A percentile compares a stretch with the other conserved stretches of the same genome.
These are phyloP conservation scores for Falco concolor DNA, from an alignment of 2,797 vertebrate species.

Conservation along the genomic window DNA sequence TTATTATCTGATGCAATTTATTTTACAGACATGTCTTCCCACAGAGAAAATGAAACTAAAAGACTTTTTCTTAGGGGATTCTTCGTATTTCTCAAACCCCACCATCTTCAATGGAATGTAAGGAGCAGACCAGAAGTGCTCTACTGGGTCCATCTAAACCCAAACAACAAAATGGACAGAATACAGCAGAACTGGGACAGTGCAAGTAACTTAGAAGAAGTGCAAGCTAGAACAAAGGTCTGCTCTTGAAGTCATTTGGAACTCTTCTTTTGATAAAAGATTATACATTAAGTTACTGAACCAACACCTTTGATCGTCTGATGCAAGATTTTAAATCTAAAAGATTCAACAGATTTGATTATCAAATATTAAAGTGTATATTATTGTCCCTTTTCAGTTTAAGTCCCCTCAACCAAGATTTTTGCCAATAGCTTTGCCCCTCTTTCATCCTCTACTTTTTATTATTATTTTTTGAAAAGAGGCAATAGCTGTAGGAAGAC, in stretches of 20 bases:
- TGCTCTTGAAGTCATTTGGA: background rate
- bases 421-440: background rate
- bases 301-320: background rate
- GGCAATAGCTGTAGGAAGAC: background rate
- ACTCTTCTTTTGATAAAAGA: background rate
- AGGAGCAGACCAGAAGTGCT: background rate
- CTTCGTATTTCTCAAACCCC: background rate
- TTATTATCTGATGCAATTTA: background rate
- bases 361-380: background rate
- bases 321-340: background rate
- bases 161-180: background rate
- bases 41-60: background rate
- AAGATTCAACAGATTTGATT: background rate
- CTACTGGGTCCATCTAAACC: background rate
- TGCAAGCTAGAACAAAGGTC: background rate
- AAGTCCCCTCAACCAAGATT: background rate
- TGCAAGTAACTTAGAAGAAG: background rate
- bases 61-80: background rate
- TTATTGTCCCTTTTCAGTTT: background rate
- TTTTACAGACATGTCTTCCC: background rate
- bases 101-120: background rate
- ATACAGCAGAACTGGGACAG: background rate
- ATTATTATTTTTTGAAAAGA: background rate
- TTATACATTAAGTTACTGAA: background rate
- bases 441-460: background rate